These are phyloP conservation scores for Aphyosemion australe DNA, from an alignment of 2,113 vertebrate species.

Conservation along the genomic window DNA sequence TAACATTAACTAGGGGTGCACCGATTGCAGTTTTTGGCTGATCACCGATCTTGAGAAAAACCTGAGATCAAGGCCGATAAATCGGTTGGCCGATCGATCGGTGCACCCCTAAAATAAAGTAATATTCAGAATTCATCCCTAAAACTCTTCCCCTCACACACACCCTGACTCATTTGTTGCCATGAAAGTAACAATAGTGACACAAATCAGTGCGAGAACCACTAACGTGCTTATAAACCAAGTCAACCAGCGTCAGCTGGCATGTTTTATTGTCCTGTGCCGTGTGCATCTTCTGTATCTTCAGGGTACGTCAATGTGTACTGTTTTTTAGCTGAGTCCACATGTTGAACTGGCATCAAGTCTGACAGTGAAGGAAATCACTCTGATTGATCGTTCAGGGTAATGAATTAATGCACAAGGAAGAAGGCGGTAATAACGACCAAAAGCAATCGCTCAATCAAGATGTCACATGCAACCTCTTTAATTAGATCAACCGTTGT, in stretches of 20 bases:
- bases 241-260: background rate
- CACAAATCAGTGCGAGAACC: background rate
- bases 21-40: no score
- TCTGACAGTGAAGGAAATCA: background rate
- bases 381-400: background rate
- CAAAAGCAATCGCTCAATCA: no score
- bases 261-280: background rate
- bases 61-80: no score
- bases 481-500: no score
- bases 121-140: background rate
- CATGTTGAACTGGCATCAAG: background rate
- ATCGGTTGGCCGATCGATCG: no score
- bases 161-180: conserved; percentile 19
- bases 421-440: no score
- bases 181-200: conserved; percentile 1
- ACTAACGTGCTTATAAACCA: background rate
- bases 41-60: no score
- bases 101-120: no score
- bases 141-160: background rate
- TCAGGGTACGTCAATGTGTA: background rate
- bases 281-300: background rate
- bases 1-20: no score
- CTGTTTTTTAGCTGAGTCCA: background rate
- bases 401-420: no score
- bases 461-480: no score